Percentiles rank a stretch among this genome's conserved stretches.
Evolutionary conservation across 2,888 invertebrate species (phyloP).

Genomic region (Nephrocerus scutellatus): DNA sequence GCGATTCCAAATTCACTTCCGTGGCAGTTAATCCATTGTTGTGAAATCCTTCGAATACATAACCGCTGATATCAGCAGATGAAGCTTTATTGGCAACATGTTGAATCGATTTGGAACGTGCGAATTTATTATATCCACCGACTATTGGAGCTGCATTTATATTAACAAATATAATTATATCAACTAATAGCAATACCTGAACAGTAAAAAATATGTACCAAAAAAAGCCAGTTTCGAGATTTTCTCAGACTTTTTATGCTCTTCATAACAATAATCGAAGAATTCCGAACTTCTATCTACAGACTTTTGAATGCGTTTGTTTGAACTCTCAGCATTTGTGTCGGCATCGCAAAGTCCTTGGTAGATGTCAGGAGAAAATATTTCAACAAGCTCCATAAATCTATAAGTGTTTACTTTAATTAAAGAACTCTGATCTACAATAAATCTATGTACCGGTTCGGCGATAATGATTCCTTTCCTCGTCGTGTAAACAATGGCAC

Average conservation of each 20-base stretch:
- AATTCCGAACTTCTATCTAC: slow-evolving; percentile 61
- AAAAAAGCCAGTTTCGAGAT: slow-evolving; percentile 48
- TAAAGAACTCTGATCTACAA: background rate
- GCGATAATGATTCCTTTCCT: slow-evolving; percentile 63
- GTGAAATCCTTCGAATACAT: slow-evolving; percentile 75
- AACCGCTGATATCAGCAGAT: slow-evolving; percentile 58
- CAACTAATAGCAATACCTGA: background rate
- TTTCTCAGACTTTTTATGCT: slow-evolving; percentile 54
- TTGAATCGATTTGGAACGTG: slow-evolving; percentile 59
- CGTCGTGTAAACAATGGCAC: slow-evolving; percentile 72
- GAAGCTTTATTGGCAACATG: slow-evolving; percentile 50
- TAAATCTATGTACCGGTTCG: slow-evolving; percentile 54
- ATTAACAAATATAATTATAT: background rate
- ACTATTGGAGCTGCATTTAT: slow-evolving; percentile 39
- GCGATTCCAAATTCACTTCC: slow-evolving; percentile 51
- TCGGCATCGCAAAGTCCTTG: slow-evolving; percentile 68
- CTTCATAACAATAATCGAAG: slow-evolving; percentile 61
- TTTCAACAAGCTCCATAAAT: slow-evolving; percentile 71
- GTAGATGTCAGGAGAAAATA: slow-evolving; percentile 74
- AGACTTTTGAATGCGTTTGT: slow-evolving; percentile 66
- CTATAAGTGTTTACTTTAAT: too few relatives aligned
- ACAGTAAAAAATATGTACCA: slow-evolving; percentile 37
- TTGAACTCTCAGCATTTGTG: slow-evolving; percentile 52
- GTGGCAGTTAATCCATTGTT: slow-evolving; percentile 58
- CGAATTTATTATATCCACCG: slow-evolving; percentile 64